A percentile compares a stretch with the other conserved stretches of the same genome.
These are phyloP conservation scores for Holothuria scabra DNA, from an alignment of 53 echinoderm and acorn worm species.

Conservation along the genomic window DNA sequence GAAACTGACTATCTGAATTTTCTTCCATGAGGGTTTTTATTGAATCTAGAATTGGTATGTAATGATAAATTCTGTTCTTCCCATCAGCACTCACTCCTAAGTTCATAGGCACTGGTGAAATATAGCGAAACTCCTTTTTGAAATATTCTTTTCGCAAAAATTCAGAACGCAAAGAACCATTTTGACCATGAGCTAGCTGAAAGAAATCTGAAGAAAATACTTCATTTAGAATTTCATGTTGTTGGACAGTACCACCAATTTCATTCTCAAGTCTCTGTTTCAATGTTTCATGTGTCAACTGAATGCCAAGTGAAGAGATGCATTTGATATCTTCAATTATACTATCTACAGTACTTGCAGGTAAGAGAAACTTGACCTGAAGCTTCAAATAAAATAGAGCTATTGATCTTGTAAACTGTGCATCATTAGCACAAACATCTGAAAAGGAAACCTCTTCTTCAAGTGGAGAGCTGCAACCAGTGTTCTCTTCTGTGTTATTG, in stretches of 20 bases:
- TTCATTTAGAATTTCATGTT: not conserved
- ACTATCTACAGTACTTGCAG: not conserved
- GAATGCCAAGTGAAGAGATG: not conserved
- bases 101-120: too few relatives aligned
- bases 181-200: constrained; percentile 6
- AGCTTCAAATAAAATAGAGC: constrained; percentile 15
- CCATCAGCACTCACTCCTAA: too few relatives aligned
- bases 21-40: too few relatives aligned
- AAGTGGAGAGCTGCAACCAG: not conserved
- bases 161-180: constrained; percentile 56
- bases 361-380: constrained; percentile 10
- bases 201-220: constrained; percentile 23
- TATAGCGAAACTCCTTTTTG: constrained; percentile 30
- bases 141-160: constrained; percentile 60
- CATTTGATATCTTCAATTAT: constrained; percentile 6
- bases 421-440: not conserved
- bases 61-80: too few relatives aligned
- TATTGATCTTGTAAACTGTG: not conserved
- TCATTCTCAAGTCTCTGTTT: not conserved
- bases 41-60: too few relatives aligned
- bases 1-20: too few relatives aligned
- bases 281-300: not conserved
- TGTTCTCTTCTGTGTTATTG: not conserved
- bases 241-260: not conserved
- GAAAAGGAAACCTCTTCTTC: not conserved